Evolutionary conservation across 2,113 vertebrate genomes (phyloP).

Genomic region (Zapus hudsonius): DNA sequence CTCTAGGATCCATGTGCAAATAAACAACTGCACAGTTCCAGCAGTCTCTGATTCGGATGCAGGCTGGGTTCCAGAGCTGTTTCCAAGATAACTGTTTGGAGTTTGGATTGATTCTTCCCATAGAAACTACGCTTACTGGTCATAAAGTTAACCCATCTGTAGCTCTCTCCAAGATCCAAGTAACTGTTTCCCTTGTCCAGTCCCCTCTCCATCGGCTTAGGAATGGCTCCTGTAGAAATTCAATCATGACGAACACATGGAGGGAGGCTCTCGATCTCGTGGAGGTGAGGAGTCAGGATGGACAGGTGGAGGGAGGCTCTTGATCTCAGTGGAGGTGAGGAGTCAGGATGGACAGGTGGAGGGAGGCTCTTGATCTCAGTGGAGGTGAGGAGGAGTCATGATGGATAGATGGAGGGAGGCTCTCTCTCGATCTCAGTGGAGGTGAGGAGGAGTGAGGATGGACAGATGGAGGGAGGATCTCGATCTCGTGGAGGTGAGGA

Average conservation of each 20-base stretch:
- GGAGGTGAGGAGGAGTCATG: not conserved
- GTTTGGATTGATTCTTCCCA: not conserved
- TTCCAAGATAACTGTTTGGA: not conserved
- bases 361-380: too few relatives aligned
- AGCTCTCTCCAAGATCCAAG: not conserved
- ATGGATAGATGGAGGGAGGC: accelerated
- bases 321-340: too few relatives aligned
- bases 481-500: not conserved
- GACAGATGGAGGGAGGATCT: too few relatives aligned
- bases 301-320: too few relatives aligned
- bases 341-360: too few relatives aligned
- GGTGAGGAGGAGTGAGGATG: not conserved
- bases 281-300: too few relatives aligned
- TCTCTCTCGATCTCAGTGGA: not conserved
- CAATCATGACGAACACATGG: not conserved
- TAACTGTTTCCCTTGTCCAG: not conserved
- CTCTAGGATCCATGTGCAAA: not conserved
- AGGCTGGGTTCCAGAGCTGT: not conserved
- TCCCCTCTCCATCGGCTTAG: not conserved
- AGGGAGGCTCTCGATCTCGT: too few relatives aligned
- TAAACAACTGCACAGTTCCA: not conserved
- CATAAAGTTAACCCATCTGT: not conserved
- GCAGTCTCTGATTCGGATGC: not conserved
- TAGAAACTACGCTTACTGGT: not conserved
- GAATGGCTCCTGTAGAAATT: not conserved